Evolutionary conservation across 1,140 invertebrate species (phyloP), one percentile per base, ranked within the genome.

Genomic region (Ips typographus): DNA sequence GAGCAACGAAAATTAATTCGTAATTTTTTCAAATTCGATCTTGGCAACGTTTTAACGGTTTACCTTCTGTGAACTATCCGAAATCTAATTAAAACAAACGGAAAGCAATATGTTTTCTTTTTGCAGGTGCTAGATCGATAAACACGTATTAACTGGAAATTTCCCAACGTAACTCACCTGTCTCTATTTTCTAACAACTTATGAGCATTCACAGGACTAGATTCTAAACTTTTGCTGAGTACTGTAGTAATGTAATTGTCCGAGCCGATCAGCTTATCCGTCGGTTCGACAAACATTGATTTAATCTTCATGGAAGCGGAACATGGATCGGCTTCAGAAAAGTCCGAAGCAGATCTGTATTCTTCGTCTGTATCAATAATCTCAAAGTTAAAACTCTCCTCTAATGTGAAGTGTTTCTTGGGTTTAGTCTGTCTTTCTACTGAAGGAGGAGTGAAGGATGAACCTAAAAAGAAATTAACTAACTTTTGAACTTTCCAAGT

Each of bases 331-430:
- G 58, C 44, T 49, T 49, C 44, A 22, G 65, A 65, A 65, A 71
- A 22, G 64, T 71, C n/a, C 63, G 41, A 4, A 72, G 73, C 6
- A 65, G 65, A 44, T 64, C 55, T 4, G 71, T 59, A 56, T 37
- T 56, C 38, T 22, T 56, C 38, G 77, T 91, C 90, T 37, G 89
- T 90, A 75, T 91, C 90, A 61, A 91, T 90, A 51, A 92, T 86
- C 79, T 92, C 90, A 79, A 92, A 91, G 68, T 85, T 87, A 78
- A 92, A 92, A 62, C 87, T 86, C 77, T 91, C 90, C 82, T 92
- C 90, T 2, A 85, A 85, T 56, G 86, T 87, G 59, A 85, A 81
- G 65, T 80, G 62, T 77, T 82, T 73, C 81, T 84, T 85, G 65
- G 85, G 85, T 77, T 86, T 86, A 69, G 84, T 81, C 78, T 87